A percentile compares a stretch with the other conserved stretches of the same genome.
Evolutionary conservation across 1,140 invertebrate species (phyloP).

Genomic region (Rhopalosiphum maidis): DNA sequence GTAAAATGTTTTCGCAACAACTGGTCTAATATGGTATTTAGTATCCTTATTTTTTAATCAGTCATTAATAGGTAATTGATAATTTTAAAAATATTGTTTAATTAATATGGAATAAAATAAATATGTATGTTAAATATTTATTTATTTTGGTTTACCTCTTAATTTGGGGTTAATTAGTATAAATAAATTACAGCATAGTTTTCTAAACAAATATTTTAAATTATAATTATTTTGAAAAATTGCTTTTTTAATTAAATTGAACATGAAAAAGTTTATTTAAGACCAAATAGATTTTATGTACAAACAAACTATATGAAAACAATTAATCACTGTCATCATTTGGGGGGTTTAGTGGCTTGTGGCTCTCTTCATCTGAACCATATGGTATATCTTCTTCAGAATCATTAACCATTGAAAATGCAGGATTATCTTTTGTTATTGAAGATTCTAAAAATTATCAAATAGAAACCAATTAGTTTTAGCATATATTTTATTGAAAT

Average conservation of each 20-base stretch:
- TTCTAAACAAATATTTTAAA: slow-evolving; percentile 13
- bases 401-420: slow-evolving; percentile 98
- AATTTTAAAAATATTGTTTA: background rate
- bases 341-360: slow-evolving; percentile 72
- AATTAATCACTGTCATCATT: slow-evolving; percentile 69
- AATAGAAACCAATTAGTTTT: background rate
- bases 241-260: background rate
- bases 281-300: background rate
- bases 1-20: background rate
- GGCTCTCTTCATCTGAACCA: slow-evolving; percentile 88
- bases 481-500: background rate
- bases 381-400: slow-evolving; percentile 97
- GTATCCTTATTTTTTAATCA: background rate
- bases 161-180: background rate
- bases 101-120: background rate
- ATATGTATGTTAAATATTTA: background rate
- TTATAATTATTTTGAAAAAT: background rate
- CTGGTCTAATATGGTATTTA: background rate
- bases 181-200: background rate
- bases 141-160: too few species aligned
- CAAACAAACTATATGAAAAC: slow-evolving; percentile 68
- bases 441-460: slow-evolving; percentile 2
- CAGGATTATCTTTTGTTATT: slow-evolving; percentile 95
- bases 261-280: background rate
- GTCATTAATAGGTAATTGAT: background rate